phyloP scores from a whole-genome alignment of 2,888 invertebrate genomes.

The Terebella lapidaria region DNA sequence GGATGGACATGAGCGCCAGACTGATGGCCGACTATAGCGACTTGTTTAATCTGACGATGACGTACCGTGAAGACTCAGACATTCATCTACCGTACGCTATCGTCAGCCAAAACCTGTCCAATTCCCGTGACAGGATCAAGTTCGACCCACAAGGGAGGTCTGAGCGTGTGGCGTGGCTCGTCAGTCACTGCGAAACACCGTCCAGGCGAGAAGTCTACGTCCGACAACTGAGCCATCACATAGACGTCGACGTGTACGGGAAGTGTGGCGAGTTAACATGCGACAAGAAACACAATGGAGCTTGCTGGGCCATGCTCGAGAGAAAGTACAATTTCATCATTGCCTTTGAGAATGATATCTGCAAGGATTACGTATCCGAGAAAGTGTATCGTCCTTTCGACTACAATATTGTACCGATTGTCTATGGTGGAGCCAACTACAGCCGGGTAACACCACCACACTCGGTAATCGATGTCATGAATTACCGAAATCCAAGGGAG shows the following conservation, averaged over 20 bases:
- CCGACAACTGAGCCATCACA: slow-evolving; percentile 20
- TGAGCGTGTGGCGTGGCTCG: slow-evolving; percentile 29
- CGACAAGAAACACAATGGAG: neutral
- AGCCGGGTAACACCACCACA: slow-evolving; percentile 13
- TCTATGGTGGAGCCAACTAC: slow-evolving; percentile 21
- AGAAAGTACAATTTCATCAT: slow-evolving; percentile 25
- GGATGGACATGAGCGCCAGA: slow-evolving; percentile 1
- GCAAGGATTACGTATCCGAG: slow-evolving; percentile 26
- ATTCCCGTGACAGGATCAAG: neutral
- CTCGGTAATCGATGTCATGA: slow-evolving; percentile 92
- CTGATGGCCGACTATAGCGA: slow-evolving; percentile 1
- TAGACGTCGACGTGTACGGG: slow-evolving; percentile 28
- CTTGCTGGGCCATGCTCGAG: slow-evolving; percentile 10
- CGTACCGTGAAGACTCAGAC: slow-evolving; percentile 29
- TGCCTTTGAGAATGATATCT: slow-evolving; percentile 27
- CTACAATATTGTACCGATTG: slow-evolving; percentile 21
- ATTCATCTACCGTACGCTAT: slow-evolving; percentile 24
- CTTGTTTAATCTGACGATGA: slow-evolving; percentile 31
- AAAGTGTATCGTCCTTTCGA: slow-evolving; percentile 19
- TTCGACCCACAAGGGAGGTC: neutral
- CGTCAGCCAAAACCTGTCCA: neutral
- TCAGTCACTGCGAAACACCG: slow-evolving; percentile 27
- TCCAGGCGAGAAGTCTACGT: slow-evolving; percentile 26
- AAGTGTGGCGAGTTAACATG: slow-evolving; percentile 23
- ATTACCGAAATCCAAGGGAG: slow-evolving; percentile 80